Conservation (phyloP, 2,113 vertebrate genomes). For the Orthochromis malagaraziensis region DNA sequence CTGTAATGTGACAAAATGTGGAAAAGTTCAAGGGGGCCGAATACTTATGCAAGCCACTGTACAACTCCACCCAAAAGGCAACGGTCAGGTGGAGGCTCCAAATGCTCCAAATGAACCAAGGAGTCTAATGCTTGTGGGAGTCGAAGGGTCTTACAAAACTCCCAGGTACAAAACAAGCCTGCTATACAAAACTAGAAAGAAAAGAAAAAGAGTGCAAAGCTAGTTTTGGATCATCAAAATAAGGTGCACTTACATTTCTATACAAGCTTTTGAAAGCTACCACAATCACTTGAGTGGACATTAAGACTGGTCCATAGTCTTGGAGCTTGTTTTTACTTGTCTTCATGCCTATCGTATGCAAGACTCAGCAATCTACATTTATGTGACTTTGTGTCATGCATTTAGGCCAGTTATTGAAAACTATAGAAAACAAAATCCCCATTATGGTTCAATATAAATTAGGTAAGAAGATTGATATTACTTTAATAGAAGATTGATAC, state of each 20-base stretch:
- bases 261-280: background rate
- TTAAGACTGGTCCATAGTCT: background rate
- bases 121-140: background rate
- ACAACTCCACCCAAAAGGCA: background rate
- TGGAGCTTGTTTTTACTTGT: background rate
- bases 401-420: background rate
- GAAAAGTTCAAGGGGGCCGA: background rate
- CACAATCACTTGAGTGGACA: background rate
- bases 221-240: background rate
- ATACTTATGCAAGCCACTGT: background rate
- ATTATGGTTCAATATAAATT: background rate
- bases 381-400: background rate
- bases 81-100: background rate
- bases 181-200: background rate
- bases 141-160: background rate
- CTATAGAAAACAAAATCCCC: background rate
- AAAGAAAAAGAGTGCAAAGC: background rate
- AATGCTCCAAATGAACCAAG: rapidly evolving
- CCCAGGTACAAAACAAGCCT: background rate
- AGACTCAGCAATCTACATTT: background rate
- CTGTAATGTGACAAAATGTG: background rate
- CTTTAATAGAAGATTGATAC: background rate
- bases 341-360: background rate
- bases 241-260: background rate
- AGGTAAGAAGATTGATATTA: background rate